A percentile compares a stretch with the other conserved stretches of the same genome.
phyloP scores from a whole-genome alignment of 1,140 invertebrate species.

The Ostrea edulis region DNA sequence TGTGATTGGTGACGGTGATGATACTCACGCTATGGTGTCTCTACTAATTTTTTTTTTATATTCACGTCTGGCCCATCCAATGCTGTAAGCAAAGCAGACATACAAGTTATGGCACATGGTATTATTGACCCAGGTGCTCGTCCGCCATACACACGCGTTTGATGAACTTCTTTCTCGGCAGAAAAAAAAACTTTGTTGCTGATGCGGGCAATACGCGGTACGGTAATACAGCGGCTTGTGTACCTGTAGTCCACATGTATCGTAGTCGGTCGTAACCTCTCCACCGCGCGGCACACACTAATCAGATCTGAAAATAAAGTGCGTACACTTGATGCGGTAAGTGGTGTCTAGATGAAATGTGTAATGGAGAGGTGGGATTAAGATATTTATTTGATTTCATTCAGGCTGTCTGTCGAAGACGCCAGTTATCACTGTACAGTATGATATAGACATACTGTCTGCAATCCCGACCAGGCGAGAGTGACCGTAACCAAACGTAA shows the following conservation, averaged over 20 bases:
- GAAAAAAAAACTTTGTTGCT: slow-evolving; percentile 28
- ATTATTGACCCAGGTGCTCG: slow-evolving; percentile 33
- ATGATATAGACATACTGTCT: slow-evolving; percentile 35
- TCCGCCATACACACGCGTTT: slow-evolving; percentile 25
- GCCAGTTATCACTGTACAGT: slow-evolving; percentile 23
- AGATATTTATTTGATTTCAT: slow-evolving; percentile 40
- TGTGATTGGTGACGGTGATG: slow-evolving; percentile 2
- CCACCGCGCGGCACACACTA: slow-evolving; percentile 15
- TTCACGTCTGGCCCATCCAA: not conserved
- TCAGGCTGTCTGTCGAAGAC: slow-evolving; percentile 29
- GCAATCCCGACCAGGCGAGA: not conserved
- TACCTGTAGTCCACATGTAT: slow-evolving; percentile 32
- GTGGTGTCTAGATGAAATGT: slow-evolving; percentile 34
- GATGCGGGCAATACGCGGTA: slow-evolving; percentile 26
- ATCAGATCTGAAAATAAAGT: slow-evolving; percentile 24
- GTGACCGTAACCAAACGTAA: slow-evolving; percentile 26
- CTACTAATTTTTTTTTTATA: not conserved
- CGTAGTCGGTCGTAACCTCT: slow-evolving; percentile 18
- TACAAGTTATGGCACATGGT: not conserved
- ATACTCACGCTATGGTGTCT: not conserved
- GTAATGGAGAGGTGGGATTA: slow-evolving; percentile 34
- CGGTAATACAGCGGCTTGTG: not conserved
- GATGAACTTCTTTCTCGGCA: slow-evolving; percentile 13
- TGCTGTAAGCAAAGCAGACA: slow-evolving; percentile 27
- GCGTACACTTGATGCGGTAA: slow-evolving; percentile 36